phyloP scores from a whole-genome alignment of 2,797 vertebrate genomes.

The Acipenser oxyrinchus region DNA sequence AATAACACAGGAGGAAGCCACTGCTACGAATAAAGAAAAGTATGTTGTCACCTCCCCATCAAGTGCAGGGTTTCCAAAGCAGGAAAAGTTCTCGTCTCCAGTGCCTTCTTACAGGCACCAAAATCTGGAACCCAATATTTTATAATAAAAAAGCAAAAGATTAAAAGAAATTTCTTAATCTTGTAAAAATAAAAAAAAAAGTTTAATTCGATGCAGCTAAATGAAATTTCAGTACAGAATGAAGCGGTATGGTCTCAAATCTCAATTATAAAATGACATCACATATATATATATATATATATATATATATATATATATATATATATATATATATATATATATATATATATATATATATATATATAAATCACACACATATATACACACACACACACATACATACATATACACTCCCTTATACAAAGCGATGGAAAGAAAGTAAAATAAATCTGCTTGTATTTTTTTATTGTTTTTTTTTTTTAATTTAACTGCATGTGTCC shows the following conservation, averaged over 20 bases:
- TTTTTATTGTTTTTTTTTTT: conserved; percentile 17
- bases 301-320: neutral
- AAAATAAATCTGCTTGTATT: conserved; percentile 15
- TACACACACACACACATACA: neutral
- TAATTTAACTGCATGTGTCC: conserved; percentile 47
- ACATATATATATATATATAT: conserved; percentile 1
- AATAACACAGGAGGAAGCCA: conserved; percentile 7
- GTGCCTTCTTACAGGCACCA: conserved; percentile 9
- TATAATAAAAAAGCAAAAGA: neutral
- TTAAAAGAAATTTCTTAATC: conserved; percentile 22
- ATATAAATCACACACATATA: too few species aligned
- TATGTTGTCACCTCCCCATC: conserved; percentile 9
- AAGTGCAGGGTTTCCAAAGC: conserved; percentile 26
- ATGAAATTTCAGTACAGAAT: conserved; percentile 7
- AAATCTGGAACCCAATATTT: neutral
- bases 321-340: too few species aligned
- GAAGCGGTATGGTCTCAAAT: neutral
- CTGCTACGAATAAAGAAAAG: conserved; percentile 7
- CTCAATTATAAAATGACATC: conserved; percentile 7
- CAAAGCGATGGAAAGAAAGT: neutral
- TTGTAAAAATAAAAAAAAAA: conserved; percentile 30
- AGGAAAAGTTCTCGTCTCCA: conserved; percentile 15
- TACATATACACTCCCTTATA: conserved; percentile 7
- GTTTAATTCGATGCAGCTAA: conserved; percentile 29
- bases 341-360: too few species aligned